Conservation (phyloP, 2,888 invertebrate species). For the Drosophila phalerata region DNA sequence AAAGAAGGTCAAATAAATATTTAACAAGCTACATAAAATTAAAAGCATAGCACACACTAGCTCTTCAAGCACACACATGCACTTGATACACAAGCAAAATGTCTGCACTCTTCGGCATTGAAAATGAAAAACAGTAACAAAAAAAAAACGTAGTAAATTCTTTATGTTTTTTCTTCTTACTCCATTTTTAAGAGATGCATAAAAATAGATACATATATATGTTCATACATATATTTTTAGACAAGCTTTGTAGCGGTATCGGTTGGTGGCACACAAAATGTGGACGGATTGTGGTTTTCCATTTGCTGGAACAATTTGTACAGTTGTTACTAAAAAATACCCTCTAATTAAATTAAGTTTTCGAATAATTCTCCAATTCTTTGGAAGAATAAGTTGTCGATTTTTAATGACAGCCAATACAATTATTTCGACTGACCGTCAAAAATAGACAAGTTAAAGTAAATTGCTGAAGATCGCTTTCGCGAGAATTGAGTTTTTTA, state of each 20-base stretch:
- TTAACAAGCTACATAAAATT: constrained; percentile 49
- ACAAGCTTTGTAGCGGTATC: constrained; percentile 27
- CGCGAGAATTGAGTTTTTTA: no score
- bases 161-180: constrained; percentile 11
- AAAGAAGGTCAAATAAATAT: constrained; percentile 52
- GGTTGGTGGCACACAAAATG: constrained; percentile 8
- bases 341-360: background rate
- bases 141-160: constrained; percentile 50
- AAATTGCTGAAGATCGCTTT: no score
- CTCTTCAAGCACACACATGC: constrained; percentile 1
- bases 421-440: no score
- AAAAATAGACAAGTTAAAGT: no score
- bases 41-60: constrained; percentile 4
- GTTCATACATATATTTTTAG: constrained; percentile 13
- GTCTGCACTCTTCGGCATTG: constrained; percentile 42
- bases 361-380: no score
- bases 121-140: constrained; percentile 35
- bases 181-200: constrained; percentile 16
- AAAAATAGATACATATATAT: constrained; percentile 22
- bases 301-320: background rate
- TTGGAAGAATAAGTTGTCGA: no score
- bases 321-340: background rate
- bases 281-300: constrained; percentile 13
- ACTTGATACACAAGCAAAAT: background rate
- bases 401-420: no score